Evolutionary conservation across 1,140 invertebrate species (phyloP).

Genomic region (Coboldia fuscipes): DNA sequence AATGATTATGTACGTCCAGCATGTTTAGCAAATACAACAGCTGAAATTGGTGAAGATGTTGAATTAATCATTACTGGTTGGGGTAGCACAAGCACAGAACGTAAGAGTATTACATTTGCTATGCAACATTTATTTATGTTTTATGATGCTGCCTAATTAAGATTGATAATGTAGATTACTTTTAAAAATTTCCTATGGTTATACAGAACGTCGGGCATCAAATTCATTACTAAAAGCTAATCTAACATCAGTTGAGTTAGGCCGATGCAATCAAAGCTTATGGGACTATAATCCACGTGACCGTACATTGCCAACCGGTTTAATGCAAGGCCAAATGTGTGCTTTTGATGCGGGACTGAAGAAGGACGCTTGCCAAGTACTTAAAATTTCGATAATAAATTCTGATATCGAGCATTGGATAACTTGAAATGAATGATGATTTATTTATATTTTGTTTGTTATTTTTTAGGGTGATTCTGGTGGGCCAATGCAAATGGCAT

Average conservation of each 20-base stretch:
- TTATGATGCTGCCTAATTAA: not conserved
- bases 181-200: not conserved
- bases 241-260: not conserved
- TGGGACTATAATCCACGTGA: not conserved
- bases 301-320: no score
- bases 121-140: not conserved
- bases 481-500: no score
- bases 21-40: no score
- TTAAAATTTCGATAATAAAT: no score
- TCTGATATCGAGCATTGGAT: no score
- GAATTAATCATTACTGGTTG: not conserved
- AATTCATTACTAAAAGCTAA: not conserved
- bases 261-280: not conserved
- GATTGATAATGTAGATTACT: not conserved
- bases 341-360: not conserved
- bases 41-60: not conserved
- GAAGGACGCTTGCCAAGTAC: conserved; percentile 1
- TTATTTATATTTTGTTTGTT: no score
- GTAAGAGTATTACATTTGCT: not conserved
- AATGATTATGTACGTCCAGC: conserved; percentile 15
- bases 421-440: no score
- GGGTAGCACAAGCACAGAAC: not conserved
- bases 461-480: no score
- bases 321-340: not conserved
- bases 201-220: not conserved